Percentiles rank a stretch among this genome's conserved stretches.
These are phyloP conservation scores for Trachurus trachurus DNA, from an alignment of 2,797 vertebrate species.

Conservation along the genomic window DNA sequence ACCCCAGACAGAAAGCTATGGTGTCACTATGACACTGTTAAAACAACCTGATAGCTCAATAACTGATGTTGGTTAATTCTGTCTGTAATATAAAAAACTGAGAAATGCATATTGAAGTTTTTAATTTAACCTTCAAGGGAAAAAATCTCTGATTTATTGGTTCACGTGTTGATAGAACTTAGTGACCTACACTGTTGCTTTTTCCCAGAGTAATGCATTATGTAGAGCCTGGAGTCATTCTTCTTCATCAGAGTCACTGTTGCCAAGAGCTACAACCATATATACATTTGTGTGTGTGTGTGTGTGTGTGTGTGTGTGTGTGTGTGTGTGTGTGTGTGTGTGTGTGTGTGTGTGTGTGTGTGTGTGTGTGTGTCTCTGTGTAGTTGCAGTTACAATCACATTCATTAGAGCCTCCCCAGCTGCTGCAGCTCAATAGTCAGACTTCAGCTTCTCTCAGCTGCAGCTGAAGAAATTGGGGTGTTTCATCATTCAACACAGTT, in stretches of 20 bases:
- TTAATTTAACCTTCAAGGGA: background rate
- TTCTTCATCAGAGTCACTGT: background rate
- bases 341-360: too few species aligned
- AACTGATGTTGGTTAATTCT: background rate
- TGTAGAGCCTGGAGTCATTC: background rate
- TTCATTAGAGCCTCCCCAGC: conserved; percentile 23
- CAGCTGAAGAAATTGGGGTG: conserved; percentile 46
- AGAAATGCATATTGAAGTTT: background rate
- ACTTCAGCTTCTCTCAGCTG: conserved; percentile 48
- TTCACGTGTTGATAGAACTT: background rate
- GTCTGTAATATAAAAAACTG: background rate
- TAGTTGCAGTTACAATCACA: conserved; percentile 21
- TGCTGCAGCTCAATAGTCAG: conserved; percentile 27
- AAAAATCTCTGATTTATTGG: background rate
- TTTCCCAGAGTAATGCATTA: background rate
- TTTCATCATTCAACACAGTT: conserved; percentile 55
- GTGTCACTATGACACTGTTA: background rate
- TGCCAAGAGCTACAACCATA: conserved; percentile 20
- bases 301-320: too few species aligned
- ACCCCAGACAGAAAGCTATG: background rate
- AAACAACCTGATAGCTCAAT: background rate
- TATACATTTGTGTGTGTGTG: background rate
- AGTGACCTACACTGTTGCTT: background rate
- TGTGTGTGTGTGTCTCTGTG: too few species aligned
- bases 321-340: too few species aligned